A percentile compares a stretch with the other conserved stretches of the same genome.
Conservation (phyloP, 2,113 vertebrate genomes). For the Podarcis muralis region DNA sequence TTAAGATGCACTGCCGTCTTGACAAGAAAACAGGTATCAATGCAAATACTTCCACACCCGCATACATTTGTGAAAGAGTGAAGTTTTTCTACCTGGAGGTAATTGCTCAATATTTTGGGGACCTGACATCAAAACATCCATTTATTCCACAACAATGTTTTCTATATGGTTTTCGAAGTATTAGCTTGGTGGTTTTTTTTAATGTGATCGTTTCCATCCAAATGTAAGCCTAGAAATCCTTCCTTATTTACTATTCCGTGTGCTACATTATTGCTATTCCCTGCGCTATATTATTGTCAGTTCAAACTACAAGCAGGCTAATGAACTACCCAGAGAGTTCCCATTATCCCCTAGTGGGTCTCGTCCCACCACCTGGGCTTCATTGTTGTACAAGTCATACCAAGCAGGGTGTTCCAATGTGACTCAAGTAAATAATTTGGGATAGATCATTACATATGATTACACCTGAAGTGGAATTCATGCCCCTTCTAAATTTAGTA, state of each 20-base stretch:
- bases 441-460: neutral
- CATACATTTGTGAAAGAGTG: neutral
- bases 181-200: neutral
- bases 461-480: neutral
- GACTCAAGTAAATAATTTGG: neutral
- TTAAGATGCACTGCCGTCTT: neutral
- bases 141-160: neutral
- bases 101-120: neutral
- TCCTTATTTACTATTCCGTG: neutral
- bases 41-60: neutral
- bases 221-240: neutral
- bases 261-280: neutral
- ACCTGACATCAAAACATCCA: neutral
- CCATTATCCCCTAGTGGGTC: neutral
- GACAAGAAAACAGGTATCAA: conserved; percentile 18
- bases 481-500: neutral
- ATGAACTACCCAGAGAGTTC: neutral
- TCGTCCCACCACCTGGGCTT: neutral
- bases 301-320: neutral
- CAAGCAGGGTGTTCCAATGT: neutral
- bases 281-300: neutral
- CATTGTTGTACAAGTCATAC: neutral
- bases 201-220: neutral
- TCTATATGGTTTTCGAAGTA: neutral
- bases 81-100: neutral